Percentiles rank a stretch among this genome's conserved stretches.
Conservation (phyloP, 2,113 vertebrate species). For the Narcine bancroftii region DNA sequence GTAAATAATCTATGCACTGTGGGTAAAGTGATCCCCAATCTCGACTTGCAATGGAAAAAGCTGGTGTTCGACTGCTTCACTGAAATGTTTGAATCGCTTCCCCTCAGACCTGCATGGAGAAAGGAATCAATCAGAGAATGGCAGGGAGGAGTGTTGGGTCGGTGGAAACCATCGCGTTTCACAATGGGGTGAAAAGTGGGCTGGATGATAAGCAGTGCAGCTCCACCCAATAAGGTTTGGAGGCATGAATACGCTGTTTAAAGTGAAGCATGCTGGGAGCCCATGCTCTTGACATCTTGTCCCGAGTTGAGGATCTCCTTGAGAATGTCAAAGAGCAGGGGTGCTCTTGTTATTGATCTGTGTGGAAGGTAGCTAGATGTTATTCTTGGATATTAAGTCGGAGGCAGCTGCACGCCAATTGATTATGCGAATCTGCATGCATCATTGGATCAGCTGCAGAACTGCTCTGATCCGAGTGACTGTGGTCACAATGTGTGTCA, state of each 20-base stretch:
- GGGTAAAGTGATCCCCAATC: background rate
- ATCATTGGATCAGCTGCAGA: background rate
- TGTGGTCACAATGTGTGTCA: background rate
- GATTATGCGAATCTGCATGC: background rate
- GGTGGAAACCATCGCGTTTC: constrained; percentile 18
- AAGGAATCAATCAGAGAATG: constrained; percentile 26
- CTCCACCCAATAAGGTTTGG: background rate
- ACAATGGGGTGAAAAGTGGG: constrained; percentile 6
- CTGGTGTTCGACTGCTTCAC: background rate
- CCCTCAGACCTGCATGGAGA: background rate
- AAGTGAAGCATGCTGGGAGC: constrained; percentile 17
- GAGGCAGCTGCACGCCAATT: background rate
- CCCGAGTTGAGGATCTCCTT: background rate
- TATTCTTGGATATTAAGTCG: background rate
- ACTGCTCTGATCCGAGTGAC: no score
- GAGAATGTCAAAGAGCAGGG: background rate
- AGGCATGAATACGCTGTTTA: background rate
- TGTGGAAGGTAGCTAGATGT: background rate
- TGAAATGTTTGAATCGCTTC: constrained; percentile 23
- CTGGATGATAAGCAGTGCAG: constrained; percentile 2
- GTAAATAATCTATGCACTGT: no score
- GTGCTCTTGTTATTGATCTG: background rate
- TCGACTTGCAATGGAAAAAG: background rate
- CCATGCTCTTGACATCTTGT: background rate
- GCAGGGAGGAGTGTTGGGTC: background rate